A percentile compares a stretch with the other conserved stretches of the same genome.
These are phyloP conservation scores for Cinara cedri DNA, from an alignment of 2,888 invertebrate genomes.

Conservation along the genomic window DNA sequence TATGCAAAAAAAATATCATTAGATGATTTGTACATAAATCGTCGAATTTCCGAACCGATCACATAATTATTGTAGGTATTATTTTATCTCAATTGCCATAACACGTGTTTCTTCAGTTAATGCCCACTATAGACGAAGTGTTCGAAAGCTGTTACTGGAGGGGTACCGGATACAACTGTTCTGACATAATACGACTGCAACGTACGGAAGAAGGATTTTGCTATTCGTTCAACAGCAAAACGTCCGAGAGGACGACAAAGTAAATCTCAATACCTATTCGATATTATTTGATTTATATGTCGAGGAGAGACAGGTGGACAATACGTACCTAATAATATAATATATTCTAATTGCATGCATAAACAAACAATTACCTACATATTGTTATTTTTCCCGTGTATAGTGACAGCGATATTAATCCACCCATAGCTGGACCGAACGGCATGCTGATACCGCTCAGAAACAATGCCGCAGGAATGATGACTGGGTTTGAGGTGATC, in stretches of 20 bases:
- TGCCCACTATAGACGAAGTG: constrained; percentile 57
- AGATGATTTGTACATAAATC: too few species aligned
- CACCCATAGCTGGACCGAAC: constrained; percentile 44
- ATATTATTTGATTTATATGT: neutral
- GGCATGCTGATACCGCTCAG: constrained; percentile 46
- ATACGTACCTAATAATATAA: too few species aligned
- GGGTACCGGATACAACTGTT: constrained; percentile 56
- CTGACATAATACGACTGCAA: constrained; percentile 54
- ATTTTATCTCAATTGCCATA: neutral
- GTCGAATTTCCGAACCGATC: too few species aligned
- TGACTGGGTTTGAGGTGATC: constrained; percentile 56
- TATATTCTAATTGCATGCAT: neutral
- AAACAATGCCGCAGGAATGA: constrained; percentile 58
- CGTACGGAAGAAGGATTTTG: constrained; percentile 59
- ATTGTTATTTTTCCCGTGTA: constrained; percentile 2
- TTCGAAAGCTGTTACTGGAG: constrained; percentile 58
- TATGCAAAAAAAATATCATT: too few species aligned
- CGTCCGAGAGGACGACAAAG: constrained; percentile 47
- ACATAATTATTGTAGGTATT: too few species aligned
- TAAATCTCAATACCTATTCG: too few species aligned
- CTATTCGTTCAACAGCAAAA: constrained; percentile 59
- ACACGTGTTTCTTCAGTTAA: constrained; percentile 48
- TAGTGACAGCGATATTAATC: constrained; percentile 35
- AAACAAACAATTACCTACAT: neutral
- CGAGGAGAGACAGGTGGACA: too few species aligned